Base-by-base conservation (phyloP, 2,888 invertebrate species). In the Cheilosia soror region DNA sequence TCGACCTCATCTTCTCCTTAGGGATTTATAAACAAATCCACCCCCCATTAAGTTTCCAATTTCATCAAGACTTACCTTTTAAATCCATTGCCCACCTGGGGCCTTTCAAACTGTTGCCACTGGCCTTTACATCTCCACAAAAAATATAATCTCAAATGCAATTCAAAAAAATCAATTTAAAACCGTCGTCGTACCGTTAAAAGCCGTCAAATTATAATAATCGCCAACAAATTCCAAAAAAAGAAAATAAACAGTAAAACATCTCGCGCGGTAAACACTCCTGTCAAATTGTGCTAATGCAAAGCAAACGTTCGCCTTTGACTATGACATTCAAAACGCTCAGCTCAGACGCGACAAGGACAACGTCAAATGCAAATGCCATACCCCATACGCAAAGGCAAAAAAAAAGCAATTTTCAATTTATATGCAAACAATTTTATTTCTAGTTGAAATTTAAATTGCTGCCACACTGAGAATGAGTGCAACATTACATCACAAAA, bases 351-450 rank as follows among this genome's bases (percentile, higher is more conserved):
- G 37, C 51, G 63, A 65, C 78, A 66, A 62, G 78, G 53, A 76
- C 66, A 27, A 37, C 83, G 51, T 55, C 80, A 62, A 84, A 85
- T 85, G 84, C 84, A 85, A 85, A 85, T 85, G 80, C 55, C 4
- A 0, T 9, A 9, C 9, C 76, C 55, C 4, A 0, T 9, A 9
- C 9, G 11, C 0, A 37, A 37, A 69, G 47, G 11, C 27, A 25
- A 9, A 20, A 5, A 51, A 25, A 13, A 76, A 76, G 29, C 75
- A 85, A 76, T 80, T 79, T 84, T 79, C 84, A 85, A 85, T 85
- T 85, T 85, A 85, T 85, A 85, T 85, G 84, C 84, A 85, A 85
- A 85, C 84, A 85, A 71, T 85, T 85, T 80, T 60, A 81, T 81
- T 85, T 66, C 75, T 66, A 68, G 79, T 25, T 79, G 81, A 65